A percentile compares a stretch with the other conserved stretches of the same genome.
phyloP scores from a whole-genome alignment of 1,140 invertebrate genomes.

The Thaumatotibia leucotreta region DNA sequence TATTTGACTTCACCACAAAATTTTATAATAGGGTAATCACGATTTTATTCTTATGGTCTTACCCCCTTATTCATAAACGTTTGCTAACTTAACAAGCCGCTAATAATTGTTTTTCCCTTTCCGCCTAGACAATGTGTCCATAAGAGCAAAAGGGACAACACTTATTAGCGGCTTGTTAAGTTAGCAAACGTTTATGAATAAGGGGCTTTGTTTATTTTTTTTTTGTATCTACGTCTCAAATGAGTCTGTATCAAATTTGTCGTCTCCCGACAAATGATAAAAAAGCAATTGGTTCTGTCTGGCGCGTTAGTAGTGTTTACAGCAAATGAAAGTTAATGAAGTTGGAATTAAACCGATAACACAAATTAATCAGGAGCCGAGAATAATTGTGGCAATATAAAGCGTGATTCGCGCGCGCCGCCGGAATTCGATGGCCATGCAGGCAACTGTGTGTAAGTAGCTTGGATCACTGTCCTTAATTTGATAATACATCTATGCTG shows the following conservation, averaged over 20 bases:
- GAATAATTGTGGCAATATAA: slow-evolving; percentile 24
- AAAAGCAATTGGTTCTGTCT: neutral
- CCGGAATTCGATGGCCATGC: neutral
- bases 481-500: neutral
- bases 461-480: neutral
- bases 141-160: too few species aligned
- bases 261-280: neutral
- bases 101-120: too few species aligned
- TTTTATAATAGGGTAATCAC: too few species aligned
- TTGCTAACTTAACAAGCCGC: too few species aligned
- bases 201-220: too few species aligned
- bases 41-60: too few species aligned
- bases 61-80: too few species aligned
- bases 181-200: too few species aligned
- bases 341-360: slow-evolving; percentile 30
- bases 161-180: too few species aligned
- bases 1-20: too few species aligned
- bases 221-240: too few species aligned
- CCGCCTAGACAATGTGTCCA: too few species aligned
- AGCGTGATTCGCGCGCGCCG: neutral
- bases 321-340: slow-evolving; percentile 25
- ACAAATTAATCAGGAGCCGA: slow-evolving; percentile 27
- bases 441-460: slow-evolving; percentile 6
- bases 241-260: neutral
- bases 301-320: slow-evolving; percentile 10